Evolutionary conservation across 2,888 invertebrate genomes (phyloP).

Genomic region (Lochmaea capreae): DNA sequence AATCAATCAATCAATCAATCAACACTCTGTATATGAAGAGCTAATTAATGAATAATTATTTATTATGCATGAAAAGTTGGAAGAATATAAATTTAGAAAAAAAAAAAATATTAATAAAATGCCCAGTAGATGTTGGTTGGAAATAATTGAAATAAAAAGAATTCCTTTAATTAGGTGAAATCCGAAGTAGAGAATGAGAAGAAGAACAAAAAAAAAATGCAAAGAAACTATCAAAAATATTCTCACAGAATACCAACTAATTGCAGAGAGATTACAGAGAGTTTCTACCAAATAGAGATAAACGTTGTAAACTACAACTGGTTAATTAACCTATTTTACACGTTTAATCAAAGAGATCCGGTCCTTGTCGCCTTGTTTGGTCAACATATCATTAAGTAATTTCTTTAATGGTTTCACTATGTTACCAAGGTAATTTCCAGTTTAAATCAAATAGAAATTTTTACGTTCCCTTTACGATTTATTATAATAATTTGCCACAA

Average conservation of each 20-base stretch:
- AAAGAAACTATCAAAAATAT: conserved; percentile 17
- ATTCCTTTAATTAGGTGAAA: conserved; percentile 4
- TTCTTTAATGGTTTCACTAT: conserved; percentile 12
- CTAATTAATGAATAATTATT: too few species aligned
- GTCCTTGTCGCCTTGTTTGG: conserved; percentile 46
- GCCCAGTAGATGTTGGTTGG: too few species aligned
- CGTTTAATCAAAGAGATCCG: conserved; percentile 48
- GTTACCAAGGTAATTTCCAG: neutral
- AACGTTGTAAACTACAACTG: conserved; percentile 38
- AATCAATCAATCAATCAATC: too few species aligned
- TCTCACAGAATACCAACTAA: conserved; percentile 18
- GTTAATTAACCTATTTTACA: conserved; percentile 50
- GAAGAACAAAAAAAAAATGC: neutral
- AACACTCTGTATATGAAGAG: too few species aligned
- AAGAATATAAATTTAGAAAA: too few species aligned
- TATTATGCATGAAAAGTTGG: too few species aligned
- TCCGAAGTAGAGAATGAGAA: neutral
- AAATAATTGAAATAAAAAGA: neutral
- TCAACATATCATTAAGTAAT: conserved; percentile 34
- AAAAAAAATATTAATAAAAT: too few species aligned
- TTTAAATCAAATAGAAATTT: neutral
- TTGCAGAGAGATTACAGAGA: conserved; percentile 44
- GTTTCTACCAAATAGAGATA: conserved; percentile 47
- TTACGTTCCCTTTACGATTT: neutral
- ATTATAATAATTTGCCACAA: too few species aligned